Base-by-base conservation (phyloP, 2,888 invertebrate species). In the Bimastos eiseni region DNA sequence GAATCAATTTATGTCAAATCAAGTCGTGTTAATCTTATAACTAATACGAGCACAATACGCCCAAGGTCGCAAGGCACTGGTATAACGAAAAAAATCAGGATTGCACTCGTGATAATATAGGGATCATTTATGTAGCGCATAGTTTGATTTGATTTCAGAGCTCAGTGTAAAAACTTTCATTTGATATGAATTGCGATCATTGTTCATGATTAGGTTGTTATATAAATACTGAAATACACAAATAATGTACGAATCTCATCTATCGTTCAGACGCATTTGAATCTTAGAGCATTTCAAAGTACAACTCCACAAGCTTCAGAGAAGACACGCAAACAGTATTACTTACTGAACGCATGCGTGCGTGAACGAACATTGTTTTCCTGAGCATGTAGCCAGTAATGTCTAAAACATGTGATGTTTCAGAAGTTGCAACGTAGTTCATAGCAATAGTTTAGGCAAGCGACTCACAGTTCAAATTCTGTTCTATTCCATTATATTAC, bases 371-470 rank as follows among this genome's bases (percentile, higher is more conserved):
- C 24, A 24, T 30, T 70, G 8, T n/a, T 17, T 8, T 15, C 13
- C 30, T 11, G 8, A n/a, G n/a, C n/a, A 70, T 70, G n/a, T n/a
- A 70, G 70, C n/a, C 30, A 17, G 0, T 70, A 70, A 70, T 11
- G 1, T 6, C 1, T 70, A 17, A 1, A 4, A n/a, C 3, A 4
- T n/a, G n/a, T n/a, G 4, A 6, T 4, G 5, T 5, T 24, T 30
- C 30, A n/a, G 30, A 70, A 70, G n/a, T n/a, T n/a, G n/a, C 49
- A 70, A 70, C 30, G n/a, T 70, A n/a, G n/a, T 70, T n/a, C 17
- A 70, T 70, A 70, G n/a, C 70, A 70, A n/a, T 13, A 70, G 30
- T 30, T 30, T 55, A 8, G 70, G n/a, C n/a, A 70, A 70, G 8
- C n/a, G 30, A 70, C 13, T 70, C n/a, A 70, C n/a, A 4, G 70